These are phyloP conservation scores for Dicycla oo DNA, from an alignment of 2,888 invertebrate species.

Conservation along the genomic window DNA sequence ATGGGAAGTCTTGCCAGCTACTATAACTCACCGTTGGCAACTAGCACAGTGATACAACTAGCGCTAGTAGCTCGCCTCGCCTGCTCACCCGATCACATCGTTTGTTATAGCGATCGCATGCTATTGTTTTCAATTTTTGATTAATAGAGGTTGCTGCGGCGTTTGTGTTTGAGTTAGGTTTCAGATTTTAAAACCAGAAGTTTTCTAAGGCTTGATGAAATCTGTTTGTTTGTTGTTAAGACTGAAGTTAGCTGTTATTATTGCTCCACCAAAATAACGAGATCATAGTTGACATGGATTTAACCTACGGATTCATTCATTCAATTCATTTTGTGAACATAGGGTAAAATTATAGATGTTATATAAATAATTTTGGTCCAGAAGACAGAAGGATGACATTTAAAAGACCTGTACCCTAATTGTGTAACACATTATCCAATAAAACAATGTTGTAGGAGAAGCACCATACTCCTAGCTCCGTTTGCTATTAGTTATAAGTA, in stretches of 20 bases:
- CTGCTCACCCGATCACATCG: slow-evolving; percentile 39
- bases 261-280: no score
- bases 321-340: no score
- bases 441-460: no score
- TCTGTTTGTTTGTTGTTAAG: background rate
- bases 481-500: no score
- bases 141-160: slow-evolving; percentile 19
- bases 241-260: background rate
- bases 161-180: background rate
- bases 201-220: background rate
- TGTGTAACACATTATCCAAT: no score
- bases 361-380: no score
- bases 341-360: no score
- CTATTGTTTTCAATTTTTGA: slow-evolving; percentile 49
- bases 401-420: no score
- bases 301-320: no score
- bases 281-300: no score
- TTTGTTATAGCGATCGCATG: slow-evolving; percentile 34
- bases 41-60: slow-evolving; percentile 51
- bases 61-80: slow-evolving; percentile 36
- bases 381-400: no score
- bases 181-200: background rate
- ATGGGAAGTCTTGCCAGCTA: slow-evolving; percentile 46
- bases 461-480: no score
- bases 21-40: slow-evolving; percentile 52